Evolutionary conservation across 2,888 invertebrate species (phyloP).

Genomic region (Noctua comes): DNA sequence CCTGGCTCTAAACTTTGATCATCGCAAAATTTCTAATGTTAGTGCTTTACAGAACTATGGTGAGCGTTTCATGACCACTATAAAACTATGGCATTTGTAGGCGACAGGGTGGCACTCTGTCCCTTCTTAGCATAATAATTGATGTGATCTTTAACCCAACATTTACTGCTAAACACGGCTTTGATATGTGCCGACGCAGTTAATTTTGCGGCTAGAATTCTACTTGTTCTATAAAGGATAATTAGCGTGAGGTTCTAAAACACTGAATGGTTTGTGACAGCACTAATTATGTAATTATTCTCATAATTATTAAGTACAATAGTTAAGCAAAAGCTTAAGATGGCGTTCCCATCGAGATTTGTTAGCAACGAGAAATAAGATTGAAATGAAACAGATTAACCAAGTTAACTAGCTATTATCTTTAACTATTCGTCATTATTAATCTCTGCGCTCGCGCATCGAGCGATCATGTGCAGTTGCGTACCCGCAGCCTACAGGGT

Average conservation of each 20-base stretch:
- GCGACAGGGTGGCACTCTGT: slow-evolving; percentile 5
- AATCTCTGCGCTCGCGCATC: slow-evolving; percentile 67
- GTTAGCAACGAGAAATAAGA: slow-evolving; percentile 56
- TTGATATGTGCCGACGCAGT: slow-evolving; percentile 37
- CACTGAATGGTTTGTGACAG: slow-evolving; percentile 1
- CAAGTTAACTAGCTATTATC: slow-evolving; percentile 67
- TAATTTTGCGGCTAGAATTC: slow-evolving; percentile 26
- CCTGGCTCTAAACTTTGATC: not conserved
- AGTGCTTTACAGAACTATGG: not conserved
- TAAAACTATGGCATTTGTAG: slow-evolving; percentile 33
- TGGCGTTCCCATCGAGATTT: slow-evolving; percentile 40
- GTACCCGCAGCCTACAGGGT: slow-evolving; percentile 51
- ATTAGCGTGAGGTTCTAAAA: slow-evolving; percentile 12
- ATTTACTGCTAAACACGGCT: slow-evolving; percentile 31
- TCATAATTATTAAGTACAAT: slow-evolving; percentile 39
- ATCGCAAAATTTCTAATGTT: slow-evolving; percentile 5
- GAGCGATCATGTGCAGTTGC: slow-evolving; percentile 63
- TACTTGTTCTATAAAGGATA: slow-evolving; percentile 14
- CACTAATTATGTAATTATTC: slow-evolving; percentile 30
- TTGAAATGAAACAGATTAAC: slow-evolving; percentile 66
- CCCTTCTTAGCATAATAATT: slow-evolving; percentile 35
- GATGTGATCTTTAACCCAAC: slow-evolving; percentile 37
- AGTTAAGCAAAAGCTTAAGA: slow-evolving; percentile 37
- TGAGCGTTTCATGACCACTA: slow-evolving; percentile 22
- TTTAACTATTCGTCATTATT: slow-evolving; percentile 73